A percentile compares a stretch with the other conserved stretches of the same genome.
Conservation (phyloP, 2,797 vertebrate genomes). For the Oophaga sylvatica region DNA sequence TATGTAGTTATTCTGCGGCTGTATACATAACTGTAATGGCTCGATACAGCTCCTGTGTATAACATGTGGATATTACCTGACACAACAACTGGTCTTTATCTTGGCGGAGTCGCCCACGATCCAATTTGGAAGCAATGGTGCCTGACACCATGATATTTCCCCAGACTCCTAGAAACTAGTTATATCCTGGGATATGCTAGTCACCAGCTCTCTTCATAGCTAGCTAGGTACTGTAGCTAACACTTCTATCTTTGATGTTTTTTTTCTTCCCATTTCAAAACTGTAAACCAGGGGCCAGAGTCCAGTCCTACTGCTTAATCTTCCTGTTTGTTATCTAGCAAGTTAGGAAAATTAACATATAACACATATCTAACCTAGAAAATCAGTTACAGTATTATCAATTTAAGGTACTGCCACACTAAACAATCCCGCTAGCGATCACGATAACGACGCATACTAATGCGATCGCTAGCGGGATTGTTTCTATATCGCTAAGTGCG, state of each 20-base stretch:
- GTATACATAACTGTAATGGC: background rate
- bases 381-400: background rate
- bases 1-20: background rate
- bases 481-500: too few species aligned
- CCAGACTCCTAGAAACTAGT: background rate
- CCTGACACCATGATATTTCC: slow-evolving; percentile 29
- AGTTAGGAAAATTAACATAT: slow-evolving; percentile 3
- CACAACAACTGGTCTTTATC: slow-evolving; percentile 21
- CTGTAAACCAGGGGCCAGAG: slow-evolving; percentile 47
- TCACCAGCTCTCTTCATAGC: background rate
- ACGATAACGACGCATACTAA: too few species aligned
- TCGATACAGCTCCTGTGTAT: background rate
- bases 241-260: background rate
- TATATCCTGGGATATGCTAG: background rate
- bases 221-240: background rate
- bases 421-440: too few species aligned
- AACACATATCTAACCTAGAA: background rate
- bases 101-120: background rate
- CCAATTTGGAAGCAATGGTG: background rate
- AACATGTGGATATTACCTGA: slow-evolving; percentile 29
- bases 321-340: slow-evolving; percentile 45
- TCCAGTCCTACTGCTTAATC: slow-evolving; percentile 46
- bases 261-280: slow-evolving; percentile 11
- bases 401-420: too few species aligned
- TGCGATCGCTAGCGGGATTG: too few species aligned